These are phyloP conservation scores for Halichoerus grypus DNA, from an alignment of 2,113 vertebrate species.

Conservation along the genomic window DNA sequence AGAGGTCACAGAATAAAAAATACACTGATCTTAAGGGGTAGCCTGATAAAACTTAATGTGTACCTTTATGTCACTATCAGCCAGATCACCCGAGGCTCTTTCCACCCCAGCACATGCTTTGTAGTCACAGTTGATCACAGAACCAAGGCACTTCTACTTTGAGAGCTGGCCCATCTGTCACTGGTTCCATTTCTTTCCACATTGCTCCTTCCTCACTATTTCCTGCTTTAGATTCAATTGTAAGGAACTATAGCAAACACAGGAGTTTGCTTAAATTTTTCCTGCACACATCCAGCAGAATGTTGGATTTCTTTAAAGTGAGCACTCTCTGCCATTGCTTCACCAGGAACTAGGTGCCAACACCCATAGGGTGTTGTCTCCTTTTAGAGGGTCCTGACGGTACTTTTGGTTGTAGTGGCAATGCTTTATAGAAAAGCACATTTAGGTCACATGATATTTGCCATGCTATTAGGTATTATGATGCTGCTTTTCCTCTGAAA, in stretches of 20 bases:
- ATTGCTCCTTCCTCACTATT: not conserved
- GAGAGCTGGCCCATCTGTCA: slow-evolving; percentile 16
- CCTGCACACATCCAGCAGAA: not conserved
- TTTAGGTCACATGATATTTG: slow-evolving; percentile 25
- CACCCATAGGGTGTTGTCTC: not conserved
- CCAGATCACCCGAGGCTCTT: not conserved
- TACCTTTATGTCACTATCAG: not conserved
- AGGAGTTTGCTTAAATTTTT: not conserved
- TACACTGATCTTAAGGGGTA: not conserved
- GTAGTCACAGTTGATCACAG: not conserved
- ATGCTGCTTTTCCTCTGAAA: slow-evolving; percentile 46
- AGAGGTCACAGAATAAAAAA: not conserved
- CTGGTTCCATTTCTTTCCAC: not conserved
- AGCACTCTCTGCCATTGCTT: not conserved
- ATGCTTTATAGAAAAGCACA: not conserved
- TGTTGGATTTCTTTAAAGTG: not conserved
- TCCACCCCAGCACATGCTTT: accelerated
- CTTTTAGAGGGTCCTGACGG: not conserved
- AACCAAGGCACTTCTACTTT: not conserved
- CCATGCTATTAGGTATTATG: slow-evolving; percentile 37
- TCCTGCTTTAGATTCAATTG: slow-evolving; percentile 29
- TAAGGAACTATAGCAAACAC: slow-evolving; percentile 4
- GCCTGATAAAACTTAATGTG: not conserved
- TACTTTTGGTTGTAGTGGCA: not conserved
- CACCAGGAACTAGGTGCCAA: not conserved